A percentile compares a stretch with the other conserved stretches of the same genome.
These are phyloP conservation scores for Galbula dea DNA, from an alignment of 2,113 vertebrate species.

Conservation along the genomic window DNA sequence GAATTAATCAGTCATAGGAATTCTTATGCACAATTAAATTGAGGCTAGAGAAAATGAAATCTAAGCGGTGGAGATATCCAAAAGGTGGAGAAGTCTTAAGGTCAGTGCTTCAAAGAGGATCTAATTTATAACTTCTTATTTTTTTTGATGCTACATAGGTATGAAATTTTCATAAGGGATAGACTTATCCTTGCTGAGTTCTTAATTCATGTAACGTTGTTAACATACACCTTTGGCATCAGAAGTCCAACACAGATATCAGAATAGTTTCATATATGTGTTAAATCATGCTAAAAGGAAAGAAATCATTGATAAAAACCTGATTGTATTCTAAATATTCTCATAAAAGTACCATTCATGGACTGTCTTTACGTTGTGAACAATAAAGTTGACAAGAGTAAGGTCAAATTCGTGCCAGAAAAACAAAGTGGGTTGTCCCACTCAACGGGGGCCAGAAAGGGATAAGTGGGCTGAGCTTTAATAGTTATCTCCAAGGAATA, in stretches of 20 bases:
- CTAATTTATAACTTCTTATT: too few relatives aligned
- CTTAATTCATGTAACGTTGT: not conserved
- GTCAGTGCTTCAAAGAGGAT: not conserved
- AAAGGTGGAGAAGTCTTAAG: not conserved
- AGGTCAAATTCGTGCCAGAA: not conserved
- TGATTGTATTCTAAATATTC: not conserved
- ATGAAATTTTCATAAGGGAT: not conserved
- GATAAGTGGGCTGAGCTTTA: not conserved
- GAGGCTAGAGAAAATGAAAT: not conserved
- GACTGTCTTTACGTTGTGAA: not conserved
- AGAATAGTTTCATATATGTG: not conserved
- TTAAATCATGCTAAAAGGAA: not conserved
- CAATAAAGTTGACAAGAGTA: not conserved
- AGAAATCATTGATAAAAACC: not conserved
- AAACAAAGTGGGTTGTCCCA: not conserved
- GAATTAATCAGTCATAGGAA: not conserved
- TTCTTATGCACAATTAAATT: not conserved
- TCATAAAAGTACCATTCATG: not conserved
- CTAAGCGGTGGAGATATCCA: not conserved
- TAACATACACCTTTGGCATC: not conserved
- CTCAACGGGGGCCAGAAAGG: not conserved
- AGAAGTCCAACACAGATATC: not conserved
- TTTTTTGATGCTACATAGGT: not conserved
- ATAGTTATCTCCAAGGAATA: not conserved
- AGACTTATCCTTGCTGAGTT: not conserved